Evolutionary conservation across 2,888 invertebrate genomes (phyloP), one percentile per base, ranked within the genome.

Genomic region (Eristalinus aeneus): DNA sequence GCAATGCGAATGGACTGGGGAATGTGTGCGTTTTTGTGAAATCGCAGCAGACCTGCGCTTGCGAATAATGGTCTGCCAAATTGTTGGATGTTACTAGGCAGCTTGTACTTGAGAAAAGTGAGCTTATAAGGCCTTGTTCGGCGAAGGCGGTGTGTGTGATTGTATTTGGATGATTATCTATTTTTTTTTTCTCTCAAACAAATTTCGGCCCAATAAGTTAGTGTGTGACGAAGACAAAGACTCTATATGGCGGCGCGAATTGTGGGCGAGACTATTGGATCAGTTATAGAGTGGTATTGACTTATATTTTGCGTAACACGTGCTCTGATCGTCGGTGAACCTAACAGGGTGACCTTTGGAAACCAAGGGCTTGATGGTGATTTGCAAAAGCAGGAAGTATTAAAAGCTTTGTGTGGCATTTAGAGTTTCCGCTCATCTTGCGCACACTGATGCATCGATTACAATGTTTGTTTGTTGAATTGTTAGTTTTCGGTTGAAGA

Each of bases 61-160:
- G 27, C 11, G 46, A 22, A 46, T 46, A 36, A 60, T 60, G 27
- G 65, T 53, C 60, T 22, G 64, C 23, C 56, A 71, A 71, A 69
- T 69, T 69, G 8, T 32, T 58, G 39, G 56, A 65, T 71, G 78
- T 72, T 72, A 60, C 60, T 60, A 72, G 65, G 72, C 67, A 31
- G 56, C n/a, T 63, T 69, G 61, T 32, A 58, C 60, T 73, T 79
- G 72, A 31, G 39, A 64, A 46, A 20, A 32, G 36, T 39, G 32
- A 54, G 12, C 39, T 36, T 36, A 20, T 58, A 54, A 27, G 68
- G 36, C 76, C 69, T 63, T 69, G 69, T 20, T 1, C 20, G 54
- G 31, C 27, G 39, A 46, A 60, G 60, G 60, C 27, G 11, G 46
- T 60, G 16, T 31, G 12, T 22, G 34, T 16, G 46, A 56, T 56